phyloP scores from a whole-genome alignment of 2,113 vertebrate genomes.

The Caloenas nicobarica region DNA sequence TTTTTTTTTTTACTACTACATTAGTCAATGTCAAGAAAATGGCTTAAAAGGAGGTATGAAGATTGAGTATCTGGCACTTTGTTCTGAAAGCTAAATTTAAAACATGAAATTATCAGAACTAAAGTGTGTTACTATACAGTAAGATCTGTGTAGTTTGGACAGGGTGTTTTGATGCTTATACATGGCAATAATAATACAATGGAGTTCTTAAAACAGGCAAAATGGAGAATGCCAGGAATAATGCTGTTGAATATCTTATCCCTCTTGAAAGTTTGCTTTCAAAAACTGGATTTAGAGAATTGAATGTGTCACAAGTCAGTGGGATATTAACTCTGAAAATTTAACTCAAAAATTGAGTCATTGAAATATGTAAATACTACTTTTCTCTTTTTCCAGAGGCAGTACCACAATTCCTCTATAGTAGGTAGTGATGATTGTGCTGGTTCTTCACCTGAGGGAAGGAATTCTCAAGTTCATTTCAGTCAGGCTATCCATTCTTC shows the following conservation, averaged over 20 bases:
- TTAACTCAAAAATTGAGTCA: background rate
- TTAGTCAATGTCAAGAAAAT: conserved; percentile 3
- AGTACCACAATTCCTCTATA: background rate
- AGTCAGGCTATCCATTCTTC: background rate
- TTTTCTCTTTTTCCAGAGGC: background rate
- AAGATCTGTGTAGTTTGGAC: background rate
- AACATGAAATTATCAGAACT: background rate
- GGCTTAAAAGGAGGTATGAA: background rate
- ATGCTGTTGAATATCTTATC: background rate
- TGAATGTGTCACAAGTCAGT: background rate
- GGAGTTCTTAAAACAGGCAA: background rate
- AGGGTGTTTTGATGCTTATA: background rate
- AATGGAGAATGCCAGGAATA: background rate
- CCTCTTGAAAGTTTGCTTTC: background rate
- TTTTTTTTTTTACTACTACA: conserved; percentile 11
- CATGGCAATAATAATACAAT: background rate
- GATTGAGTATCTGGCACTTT: background rate
- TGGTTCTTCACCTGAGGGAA: background rate
- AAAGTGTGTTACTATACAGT: background rate
- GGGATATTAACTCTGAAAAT: background rate
- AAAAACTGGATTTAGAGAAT: background rate
- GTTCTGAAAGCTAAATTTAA: background rate
- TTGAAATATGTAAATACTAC: background rate
- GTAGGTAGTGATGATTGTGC: background rate
- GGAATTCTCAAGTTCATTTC: background rate